Percentiles rank a stretch among this genome's conserved stretches.
phyloP scores from a whole-genome alignment of 2,888 invertebrate genomes.

The Drosophila merina region DNA sequence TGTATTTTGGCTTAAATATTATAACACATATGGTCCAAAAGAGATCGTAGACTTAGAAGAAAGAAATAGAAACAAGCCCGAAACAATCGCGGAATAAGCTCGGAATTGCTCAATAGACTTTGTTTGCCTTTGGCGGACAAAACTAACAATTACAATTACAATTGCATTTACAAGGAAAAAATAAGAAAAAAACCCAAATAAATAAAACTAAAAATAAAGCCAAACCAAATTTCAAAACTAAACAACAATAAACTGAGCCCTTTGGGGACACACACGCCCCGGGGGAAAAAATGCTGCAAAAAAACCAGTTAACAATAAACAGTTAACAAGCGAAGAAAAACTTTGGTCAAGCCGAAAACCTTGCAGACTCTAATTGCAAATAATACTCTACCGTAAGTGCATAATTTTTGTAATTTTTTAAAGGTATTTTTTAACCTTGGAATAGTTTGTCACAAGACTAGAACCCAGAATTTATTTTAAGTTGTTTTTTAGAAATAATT shows the following conservation, averaged over 20 bases:
- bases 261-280: slow-evolving; percentile 32
- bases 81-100: slow-evolving; percentile 43
- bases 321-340: slow-evolving; percentile 20
- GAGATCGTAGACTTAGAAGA: slow-evolving; percentile 29
- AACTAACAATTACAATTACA: slow-evolving; percentile 24
- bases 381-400: slow-evolving; percentile 6
- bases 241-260: slow-evolving; percentile 11
- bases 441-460: slow-evolving; percentile 3
- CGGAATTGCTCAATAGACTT: slow-evolving; percentile 56
- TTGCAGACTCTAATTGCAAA: slow-evolving; percentile 41
- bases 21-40: slow-evolving; percentile 4
- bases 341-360: slow-evolving; percentile 61
- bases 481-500: background rate
- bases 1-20: background rate
- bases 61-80: slow-evolving; percentile 20
- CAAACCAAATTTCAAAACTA: background rate
- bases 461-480: background rate
- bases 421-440: slow-evolving; percentile 40
- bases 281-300: slow-evolving; percentile 2
- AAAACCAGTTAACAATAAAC: slow-evolving; percentile 30
- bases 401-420: slow-evolving; percentile 25
- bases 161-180: background rate
- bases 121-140: slow-evolving; percentile 41
- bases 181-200: background rate
- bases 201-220: background rate